Evolutionary conservation across 2,888 invertebrate genomes (phyloP).

Genomic region (Drosophila kokeensis): DNA sequence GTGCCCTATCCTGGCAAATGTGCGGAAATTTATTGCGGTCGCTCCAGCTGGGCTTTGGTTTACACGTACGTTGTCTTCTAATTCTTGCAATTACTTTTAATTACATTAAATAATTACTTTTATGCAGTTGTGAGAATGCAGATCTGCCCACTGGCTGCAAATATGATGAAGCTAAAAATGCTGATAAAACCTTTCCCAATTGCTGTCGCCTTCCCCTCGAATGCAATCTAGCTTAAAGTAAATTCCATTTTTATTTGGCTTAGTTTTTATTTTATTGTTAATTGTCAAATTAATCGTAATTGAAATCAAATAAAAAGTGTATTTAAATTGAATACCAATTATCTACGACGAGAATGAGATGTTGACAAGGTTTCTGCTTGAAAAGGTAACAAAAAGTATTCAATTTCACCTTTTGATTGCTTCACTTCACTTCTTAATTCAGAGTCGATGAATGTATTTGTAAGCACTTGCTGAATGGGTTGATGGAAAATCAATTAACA

Average conservation of each 20-base stretch:
- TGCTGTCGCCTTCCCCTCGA: constrained; percentile 42
- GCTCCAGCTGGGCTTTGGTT: constrained; percentile 59
- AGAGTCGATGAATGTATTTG: not conserved
- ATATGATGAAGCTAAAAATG: constrained; percentile 11
- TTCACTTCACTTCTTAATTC: not conserved
- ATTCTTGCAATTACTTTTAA: not conserved
- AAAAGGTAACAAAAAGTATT: not conserved
- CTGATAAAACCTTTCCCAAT: constrained; percentile 29
- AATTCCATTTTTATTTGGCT: not conserved
- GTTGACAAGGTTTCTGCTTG: not conserved
- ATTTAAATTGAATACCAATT: not conserved
- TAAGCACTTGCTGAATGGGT: not conserved
- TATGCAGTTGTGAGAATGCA: constrained; percentile 27
- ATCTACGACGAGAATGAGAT: not conserved
- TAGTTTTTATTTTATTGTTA: not conserved
- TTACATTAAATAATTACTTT: too few relatives aligned
- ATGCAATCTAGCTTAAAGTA: constrained; percentile 32
- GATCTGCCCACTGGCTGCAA: constrained; percentile 33
- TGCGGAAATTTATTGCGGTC: constrained; percentile 52
- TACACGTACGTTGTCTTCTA: constrained; percentile 32
- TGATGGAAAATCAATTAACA: not conserved
- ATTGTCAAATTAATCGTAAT: constrained; percentile 10
- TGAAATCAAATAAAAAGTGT: not conserved
- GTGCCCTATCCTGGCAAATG: constrained; percentile 53
- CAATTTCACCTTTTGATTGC: not conserved